phyloP scores from a whole-genome alignment of 2,797 vertebrate species.

The Selene dorsalis region DNA sequence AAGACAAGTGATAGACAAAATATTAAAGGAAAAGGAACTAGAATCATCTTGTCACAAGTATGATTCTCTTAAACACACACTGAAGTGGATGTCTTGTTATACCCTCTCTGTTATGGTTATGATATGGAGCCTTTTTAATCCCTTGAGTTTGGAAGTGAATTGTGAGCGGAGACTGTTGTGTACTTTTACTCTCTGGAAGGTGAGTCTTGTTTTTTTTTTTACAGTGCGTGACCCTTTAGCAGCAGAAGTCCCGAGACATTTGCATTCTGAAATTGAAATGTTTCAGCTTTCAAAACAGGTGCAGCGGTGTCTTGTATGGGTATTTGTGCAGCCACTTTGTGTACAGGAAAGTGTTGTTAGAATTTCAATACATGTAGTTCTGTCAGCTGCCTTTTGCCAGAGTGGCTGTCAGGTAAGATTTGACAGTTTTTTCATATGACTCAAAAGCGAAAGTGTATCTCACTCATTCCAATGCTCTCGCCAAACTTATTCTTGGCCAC shows the following conservation, averaged over 20 bases:
- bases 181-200: conserved; percentile 22
- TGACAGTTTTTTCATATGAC: conserved; percentile 19
- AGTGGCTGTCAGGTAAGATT: conserved; percentile 7
- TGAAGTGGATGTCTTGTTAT: no score
- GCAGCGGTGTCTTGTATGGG: conserved; percentile 7
- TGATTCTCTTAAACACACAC: conserved; percentile 2
- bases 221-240: conserved; percentile 34
- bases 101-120: conserved; percentile 16
- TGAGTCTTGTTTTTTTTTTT: conserved; percentile 33
- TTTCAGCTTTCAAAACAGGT: conserved; percentile 51
- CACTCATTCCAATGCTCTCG: neutral
- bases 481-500: neutral
- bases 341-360: conserved; percentile 2
- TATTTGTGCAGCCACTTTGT: conserved; percentile 20
- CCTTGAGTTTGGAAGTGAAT: conserved; percentile 9
- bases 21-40: neutral
- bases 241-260: conserved; percentile 35
- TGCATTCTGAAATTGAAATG: conserved; percentile 59
- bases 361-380: conserved; percentile 32
- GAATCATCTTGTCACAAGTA: neutral
- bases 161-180: conserved; percentile 29
- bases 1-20: no score
- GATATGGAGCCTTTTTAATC: conserved; percentile 21
- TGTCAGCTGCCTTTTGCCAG: neutral
- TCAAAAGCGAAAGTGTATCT: neutral